Evolutionary conservation across 2,797 vertebrate genomes (phyloP).

Genomic region (Hyperoplus lanceolatus): DNA sequence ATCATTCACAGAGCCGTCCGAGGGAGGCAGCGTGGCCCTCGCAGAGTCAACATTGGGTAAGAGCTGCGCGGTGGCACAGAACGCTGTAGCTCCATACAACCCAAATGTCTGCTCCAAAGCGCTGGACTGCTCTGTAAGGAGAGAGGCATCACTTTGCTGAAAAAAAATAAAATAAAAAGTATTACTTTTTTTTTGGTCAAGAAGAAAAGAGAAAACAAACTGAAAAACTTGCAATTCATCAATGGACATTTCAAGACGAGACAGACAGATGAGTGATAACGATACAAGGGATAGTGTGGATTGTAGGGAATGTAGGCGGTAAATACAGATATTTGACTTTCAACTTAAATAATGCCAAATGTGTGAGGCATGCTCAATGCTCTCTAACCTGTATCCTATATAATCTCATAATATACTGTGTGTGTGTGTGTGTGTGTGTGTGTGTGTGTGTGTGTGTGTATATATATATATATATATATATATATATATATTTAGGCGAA

Average conservation of each 20-base stretch:
- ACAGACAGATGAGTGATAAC: conserved; percentile 41
- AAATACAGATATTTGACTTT: conserved; percentile 9
- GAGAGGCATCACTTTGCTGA: conserved; percentile 59
- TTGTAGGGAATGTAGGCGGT: conserved; percentile 6
- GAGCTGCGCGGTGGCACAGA: conserved; percentile 65
- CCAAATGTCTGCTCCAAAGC: conserved; percentile 76
- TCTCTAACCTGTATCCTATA: not conserved
- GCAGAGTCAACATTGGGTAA: conserved; percentile 48
- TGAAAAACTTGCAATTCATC: conserved; percentile 14
- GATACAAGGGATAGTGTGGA: conserved; percentile 15
- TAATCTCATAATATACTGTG: no score
- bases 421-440: no score
- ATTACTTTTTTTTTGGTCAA: not conserved
- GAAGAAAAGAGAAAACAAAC: not conserved
- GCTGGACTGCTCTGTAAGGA: conserved; percentile 50
- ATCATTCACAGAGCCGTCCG: conserved; percentile 40
- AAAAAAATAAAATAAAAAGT: conserved; percentile 19
- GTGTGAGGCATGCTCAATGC: not conserved
- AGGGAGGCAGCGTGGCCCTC: conserved; percentile 42
- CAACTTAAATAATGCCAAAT: not conserved
- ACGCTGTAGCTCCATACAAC: conserved; percentile 64
- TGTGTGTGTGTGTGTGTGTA: no score
- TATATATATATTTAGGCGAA: not conserved
- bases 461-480: no score
- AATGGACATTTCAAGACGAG: conserved; percentile 24